Evolutionary conservation across 2,888 invertebrate genomes (phyloP).

Genomic region (Drosophila cognata): DNA sequence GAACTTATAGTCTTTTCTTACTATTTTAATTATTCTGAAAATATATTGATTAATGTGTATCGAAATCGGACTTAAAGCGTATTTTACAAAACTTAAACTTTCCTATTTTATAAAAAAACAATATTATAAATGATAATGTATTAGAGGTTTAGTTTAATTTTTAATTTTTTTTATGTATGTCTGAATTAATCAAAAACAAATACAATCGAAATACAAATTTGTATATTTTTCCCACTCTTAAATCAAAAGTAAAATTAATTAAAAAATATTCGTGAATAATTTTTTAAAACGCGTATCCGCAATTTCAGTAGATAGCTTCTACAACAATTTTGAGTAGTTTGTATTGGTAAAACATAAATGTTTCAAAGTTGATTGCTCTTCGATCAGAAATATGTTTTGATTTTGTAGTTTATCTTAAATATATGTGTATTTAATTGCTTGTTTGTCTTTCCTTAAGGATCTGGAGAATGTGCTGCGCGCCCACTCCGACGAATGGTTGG

Average conservation of each 20-base stretch:
- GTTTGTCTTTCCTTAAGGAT: constrained; percentile 87
- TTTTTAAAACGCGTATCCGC: no score
- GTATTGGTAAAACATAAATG: not conserved
- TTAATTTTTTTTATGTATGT: not conserved
- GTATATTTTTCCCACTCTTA: no score
- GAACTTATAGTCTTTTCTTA: not conserved
- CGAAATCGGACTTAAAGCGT: not conserved
- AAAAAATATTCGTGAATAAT: not conserved
- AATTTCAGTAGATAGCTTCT: not conserved
- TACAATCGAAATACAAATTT: constrained; percentile 87
- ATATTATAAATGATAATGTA: not conserved
- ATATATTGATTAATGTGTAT: constrained; percentile 74
- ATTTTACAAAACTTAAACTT: not conserved
- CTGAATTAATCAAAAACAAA: not conserved
- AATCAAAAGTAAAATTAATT: no score
- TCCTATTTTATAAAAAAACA: constrained; percentile 76
- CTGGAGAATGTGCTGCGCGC: constrained; percentile 91
- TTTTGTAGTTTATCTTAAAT: constrained; percentile 1
- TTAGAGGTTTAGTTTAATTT: not conserved
- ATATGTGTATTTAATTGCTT: not conserved
- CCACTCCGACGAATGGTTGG: constrained; percentile 90
- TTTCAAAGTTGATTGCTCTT: not conserved
- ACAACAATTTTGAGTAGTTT: not conserved
- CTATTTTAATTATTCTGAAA: not conserved
- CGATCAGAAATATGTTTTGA: constrained; percentile 40